Conservation (phyloP, 1,140 invertebrate genomes). For the Campodea augens region DNA sequence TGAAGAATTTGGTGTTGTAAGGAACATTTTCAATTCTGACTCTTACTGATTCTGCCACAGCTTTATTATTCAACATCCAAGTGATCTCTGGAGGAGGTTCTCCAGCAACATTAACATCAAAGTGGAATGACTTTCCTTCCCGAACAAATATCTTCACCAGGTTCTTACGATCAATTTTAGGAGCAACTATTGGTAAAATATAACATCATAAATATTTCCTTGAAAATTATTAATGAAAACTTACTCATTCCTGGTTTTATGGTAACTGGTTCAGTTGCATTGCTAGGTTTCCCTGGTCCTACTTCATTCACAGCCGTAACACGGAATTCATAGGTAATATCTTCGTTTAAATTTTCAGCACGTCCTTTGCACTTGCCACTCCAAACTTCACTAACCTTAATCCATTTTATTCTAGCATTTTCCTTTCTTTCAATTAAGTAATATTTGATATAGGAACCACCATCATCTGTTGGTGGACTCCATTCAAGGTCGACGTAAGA, state of each 20-base stretch:
- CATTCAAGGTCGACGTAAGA: constrained; percentile 82
- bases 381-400: constrained; percentile 57
- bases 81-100: constrained; percentile 64
- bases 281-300: constrained; percentile 55
- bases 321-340: constrained; percentile 69
- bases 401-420: constrained; percentile 67
- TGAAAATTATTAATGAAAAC: too few species aligned
- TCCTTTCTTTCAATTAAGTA: constrained; percentile 89
- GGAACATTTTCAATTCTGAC: constrained; percentile 60
- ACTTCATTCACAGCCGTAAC: constrained; percentile 59
- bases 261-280: constrained; percentile 47
- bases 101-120: constrained; percentile 65
- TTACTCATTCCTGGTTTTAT: constrained; percentile 73
- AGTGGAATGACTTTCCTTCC: constrained; percentile 62
- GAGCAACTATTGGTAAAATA: too few species aligned
- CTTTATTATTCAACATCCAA: constrained; percentile 45
- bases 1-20: constrained; percentile 66
- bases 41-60: constrained; percentile 30
- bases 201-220: too few species aligned
- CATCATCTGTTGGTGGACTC: constrained; percentile 71
- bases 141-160: constrained; percentile 52
- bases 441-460: constrained; percentile 77
- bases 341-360: constrained; percentile 61
- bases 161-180: constrained; percentile 73
- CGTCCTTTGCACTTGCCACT: constrained; percentile 59